These are phyloP conservation scores for Toxonevra muliebris DNA, from an alignment of 2,888 invertebrate genomes.

Conservation along the genomic window DNA sequence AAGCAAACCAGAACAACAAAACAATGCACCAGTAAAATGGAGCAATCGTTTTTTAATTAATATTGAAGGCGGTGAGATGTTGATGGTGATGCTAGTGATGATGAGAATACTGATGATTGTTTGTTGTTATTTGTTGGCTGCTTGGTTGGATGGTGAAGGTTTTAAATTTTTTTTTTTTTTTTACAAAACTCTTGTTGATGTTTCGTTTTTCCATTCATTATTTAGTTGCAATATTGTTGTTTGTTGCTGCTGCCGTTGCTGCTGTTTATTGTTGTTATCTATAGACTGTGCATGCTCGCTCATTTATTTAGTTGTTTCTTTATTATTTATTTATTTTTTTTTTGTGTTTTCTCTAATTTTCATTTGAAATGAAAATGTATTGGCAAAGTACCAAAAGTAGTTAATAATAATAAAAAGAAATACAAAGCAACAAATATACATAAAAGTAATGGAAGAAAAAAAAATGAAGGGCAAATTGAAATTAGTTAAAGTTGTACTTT, in stretches of 20 bases:
- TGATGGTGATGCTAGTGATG: constrained; percentile 12
- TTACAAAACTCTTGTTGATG: background rate
- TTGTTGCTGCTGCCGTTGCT: background rate
- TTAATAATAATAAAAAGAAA: constrained; percentile 10
- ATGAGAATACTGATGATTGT: background rate
- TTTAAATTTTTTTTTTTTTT: constrained; percentile 23
- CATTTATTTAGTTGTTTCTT: background rate
- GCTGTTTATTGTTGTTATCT: background rate
- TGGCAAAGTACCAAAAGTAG: constrained; percentile 24
- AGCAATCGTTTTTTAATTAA: constrained; percentile 44
- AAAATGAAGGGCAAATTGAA: too few relatives aligned
- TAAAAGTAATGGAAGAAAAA: background rate
- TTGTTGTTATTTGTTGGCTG: too few relatives aligned
- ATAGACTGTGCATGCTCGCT: constrained; percentile 3
- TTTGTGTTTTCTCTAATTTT: constrained; percentile 50
- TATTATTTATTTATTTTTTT: constrained; percentile 8
- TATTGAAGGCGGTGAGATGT: constrained; percentile 36
- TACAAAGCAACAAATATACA: background rate
- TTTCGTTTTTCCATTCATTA: constrained; percentile 2
- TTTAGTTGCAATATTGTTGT: constrained; percentile 8
- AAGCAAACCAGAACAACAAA: constrained; percentile 5
- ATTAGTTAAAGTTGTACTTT: too few relatives aligned
- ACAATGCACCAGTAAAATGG: constrained; percentile 30
- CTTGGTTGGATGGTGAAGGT: constrained; percentile 12
- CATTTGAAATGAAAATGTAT: constrained; percentile 45